Conservation (phyloP, 37 sponge, comb jelly and placozoan species). For the Tethya wilhelma region DNA sequence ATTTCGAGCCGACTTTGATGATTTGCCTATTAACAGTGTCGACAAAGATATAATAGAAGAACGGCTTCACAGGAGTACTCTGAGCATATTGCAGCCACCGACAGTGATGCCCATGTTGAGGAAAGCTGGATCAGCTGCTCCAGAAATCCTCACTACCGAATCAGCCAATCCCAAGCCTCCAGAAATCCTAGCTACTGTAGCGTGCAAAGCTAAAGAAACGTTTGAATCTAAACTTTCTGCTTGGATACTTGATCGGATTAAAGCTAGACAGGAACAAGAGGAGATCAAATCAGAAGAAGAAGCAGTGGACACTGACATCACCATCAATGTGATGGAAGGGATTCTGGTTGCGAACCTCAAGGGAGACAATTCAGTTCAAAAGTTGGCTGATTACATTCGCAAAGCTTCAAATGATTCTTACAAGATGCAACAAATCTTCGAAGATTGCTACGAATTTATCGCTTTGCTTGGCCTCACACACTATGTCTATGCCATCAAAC, state of each 20-base stretch:
- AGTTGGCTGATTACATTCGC: no score
- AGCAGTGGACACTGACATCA: neutral
- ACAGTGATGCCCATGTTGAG: neutral
- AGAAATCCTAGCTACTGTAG: no score
- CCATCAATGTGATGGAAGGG: neutral
- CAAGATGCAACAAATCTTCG: neutral
- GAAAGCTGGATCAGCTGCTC: neutral
- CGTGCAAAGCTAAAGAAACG: no score
- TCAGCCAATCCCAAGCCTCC: no score
- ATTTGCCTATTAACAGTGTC: no score
- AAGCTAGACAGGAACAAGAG: slow-evolving; percentile 15
- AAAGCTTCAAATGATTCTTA: no score
- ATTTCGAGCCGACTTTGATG: slow-evolving; percentile 45
- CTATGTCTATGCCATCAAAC: slow-evolving; percentile 58
- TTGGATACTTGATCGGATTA: no score
- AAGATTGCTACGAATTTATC: slow-evolving; percentile 47
- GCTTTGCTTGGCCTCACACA: slow-evolving; percentile 55
- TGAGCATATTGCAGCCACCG: no score
- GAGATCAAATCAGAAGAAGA: neutral
- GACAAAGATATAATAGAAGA: no score
- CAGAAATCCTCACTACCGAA: slow-evolving; percentile 37
- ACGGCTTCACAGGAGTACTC: no score
- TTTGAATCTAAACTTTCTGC: no score
- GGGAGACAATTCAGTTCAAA: no score
- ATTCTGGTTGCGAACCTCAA: neutral